Evolutionary conservation across 2,888 invertebrate genomes (phyloP), one percentile per base, ranked within the genome.

Genomic region (Oligia fasciuncula): DNA sequence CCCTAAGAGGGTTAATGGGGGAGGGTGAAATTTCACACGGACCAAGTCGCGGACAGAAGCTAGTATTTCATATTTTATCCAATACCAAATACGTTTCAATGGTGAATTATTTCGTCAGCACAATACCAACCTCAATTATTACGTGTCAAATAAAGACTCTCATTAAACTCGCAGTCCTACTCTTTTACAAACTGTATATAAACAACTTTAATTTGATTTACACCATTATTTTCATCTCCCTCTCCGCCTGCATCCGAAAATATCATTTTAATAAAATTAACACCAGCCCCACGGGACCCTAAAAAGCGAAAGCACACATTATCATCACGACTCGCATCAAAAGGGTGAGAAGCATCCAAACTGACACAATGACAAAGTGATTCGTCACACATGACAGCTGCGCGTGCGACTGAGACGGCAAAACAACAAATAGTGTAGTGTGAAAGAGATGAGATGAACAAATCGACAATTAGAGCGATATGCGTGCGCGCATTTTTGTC

Each of bases 331-430:
- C 86, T 88, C 68, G 63, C 74, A 83, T 86, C 85, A 90, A 95
- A 95, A 94, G 96, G 96, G 96, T 96, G 96, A 95, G 94, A 95
- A 96, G 95, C 95, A 94, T 93, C 95, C 94, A 94, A 91, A 93
- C 85, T 95, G 96, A 95, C 96, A 95, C 93, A 94, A 94, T 95
- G 95, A 96, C 96, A 96, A 94, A 96, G 94, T 96, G 95, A 96
- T 96, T 96, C 96, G 96, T 96, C 96, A 96, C 92, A 87, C 86
- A 87, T 94, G 96, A 96, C 96, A 96, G 96, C 95, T 96, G 96
- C 94, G 91, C 83, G 93, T 83, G 89, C 83, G 93, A 93, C 86
- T 69, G 91, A 82, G 86, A 87, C 91, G 90, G 83, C 79, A 77
- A 73, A 69, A 80, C 75, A 75, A 81, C 74, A 73, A 87, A 78